A percentile compares a stretch with the other conserved stretches of the same genome.
These are phyloP conservation scores for Sciurus vulgaris DNA, from an alignment of 2,797 vertebrate genomes.

Conservation along the genomic window DNA sequence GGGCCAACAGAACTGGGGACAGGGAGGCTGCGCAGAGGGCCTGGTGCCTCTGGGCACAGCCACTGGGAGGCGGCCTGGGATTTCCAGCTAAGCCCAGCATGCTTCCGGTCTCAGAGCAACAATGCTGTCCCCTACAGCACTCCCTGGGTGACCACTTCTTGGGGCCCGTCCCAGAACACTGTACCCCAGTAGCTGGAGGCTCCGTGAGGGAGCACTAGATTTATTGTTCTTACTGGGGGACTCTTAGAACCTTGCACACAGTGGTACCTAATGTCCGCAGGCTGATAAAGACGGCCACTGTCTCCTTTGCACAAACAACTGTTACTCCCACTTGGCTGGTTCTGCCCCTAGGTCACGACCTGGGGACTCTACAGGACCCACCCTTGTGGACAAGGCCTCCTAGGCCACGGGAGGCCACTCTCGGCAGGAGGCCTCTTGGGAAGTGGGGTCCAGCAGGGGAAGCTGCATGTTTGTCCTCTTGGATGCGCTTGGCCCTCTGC, in stretches of 20 bases:
- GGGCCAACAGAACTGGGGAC: too few relatives aligned
- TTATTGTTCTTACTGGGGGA: not conserved
- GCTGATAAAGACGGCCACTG: not conserved
- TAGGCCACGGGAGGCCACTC: not conserved
- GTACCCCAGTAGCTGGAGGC: not conserved
- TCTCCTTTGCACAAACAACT: not conserved
- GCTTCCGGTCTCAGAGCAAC: not conserved
- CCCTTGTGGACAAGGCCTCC: not conserved
- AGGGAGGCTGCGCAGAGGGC: not conserved
- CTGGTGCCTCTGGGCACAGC: not conserved
- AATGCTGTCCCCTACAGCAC: not conserved
- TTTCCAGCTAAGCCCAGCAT: not conserved
- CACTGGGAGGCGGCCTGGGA: too few relatives aligned
- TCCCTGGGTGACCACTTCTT: not conserved
- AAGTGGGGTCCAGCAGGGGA: not conserved
- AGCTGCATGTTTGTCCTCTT: not conserved
- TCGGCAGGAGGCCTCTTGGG: not conserved
- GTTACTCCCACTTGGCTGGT: rapidly evolving
- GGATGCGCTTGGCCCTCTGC: too few relatives aligned
- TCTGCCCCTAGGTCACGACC: too few relatives aligned
- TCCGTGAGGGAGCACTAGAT: not conserved
- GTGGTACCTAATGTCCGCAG: not conserved
- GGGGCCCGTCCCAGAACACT: too few relatives aligned
- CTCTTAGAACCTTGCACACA: rapidly evolving
- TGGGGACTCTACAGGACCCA: not conserved